A percentile compares a stretch with the other conserved stretches of the same genome.
Evolutionary conservation across 2,797 vertebrate species (phyloP).

Genomic region (Arnoldichthys spilopterus): DNA sequence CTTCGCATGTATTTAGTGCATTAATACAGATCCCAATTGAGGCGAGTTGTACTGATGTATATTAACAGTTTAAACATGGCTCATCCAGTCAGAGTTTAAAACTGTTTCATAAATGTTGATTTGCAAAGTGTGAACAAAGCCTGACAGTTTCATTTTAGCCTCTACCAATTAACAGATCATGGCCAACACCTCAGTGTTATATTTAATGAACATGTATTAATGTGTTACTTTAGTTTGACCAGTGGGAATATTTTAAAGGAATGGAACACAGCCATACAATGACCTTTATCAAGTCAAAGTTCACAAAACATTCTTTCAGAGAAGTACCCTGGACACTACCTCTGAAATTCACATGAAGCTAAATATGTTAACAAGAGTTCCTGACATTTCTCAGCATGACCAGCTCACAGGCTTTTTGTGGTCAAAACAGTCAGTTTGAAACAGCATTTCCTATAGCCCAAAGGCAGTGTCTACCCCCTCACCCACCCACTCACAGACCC

Average conservation of each 20-base stretch:
- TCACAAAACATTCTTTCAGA: conserved; percentile 3
- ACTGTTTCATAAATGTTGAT: too few relatives aligned
- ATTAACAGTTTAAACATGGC: too few relatives aligned
- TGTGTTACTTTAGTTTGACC: not conserved
- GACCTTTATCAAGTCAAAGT: not conserved
- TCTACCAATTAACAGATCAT: too few relatives aligned
- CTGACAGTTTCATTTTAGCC: too few relatives aligned
- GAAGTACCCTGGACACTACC: conserved; percentile 26
- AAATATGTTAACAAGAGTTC: conserved; percentile 47
- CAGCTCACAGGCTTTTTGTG: not conserved
- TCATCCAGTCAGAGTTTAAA: too few relatives aligned
- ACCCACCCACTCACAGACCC: not conserved
- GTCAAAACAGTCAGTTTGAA: conserved; percentile 14
- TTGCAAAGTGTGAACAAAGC: too few relatives aligned
- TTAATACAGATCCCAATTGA: too few relatives aligned
- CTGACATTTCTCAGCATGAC: not conserved
- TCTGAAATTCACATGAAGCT: conserved; percentile 51
- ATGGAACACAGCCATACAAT: not conserved
- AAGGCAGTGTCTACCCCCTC: not conserved
- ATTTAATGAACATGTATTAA: too few relatives aligned
- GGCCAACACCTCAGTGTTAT: too few relatives aligned
- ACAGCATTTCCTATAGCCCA: not conserved
- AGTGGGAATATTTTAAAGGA: not conserved
- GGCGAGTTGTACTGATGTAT: too few relatives aligned
- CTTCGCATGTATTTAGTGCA: too few relatives aligned